Base-by-base conservation (phyloP, 92 coral and sea anemone species). In the Heliopora coerulea region DNA sequence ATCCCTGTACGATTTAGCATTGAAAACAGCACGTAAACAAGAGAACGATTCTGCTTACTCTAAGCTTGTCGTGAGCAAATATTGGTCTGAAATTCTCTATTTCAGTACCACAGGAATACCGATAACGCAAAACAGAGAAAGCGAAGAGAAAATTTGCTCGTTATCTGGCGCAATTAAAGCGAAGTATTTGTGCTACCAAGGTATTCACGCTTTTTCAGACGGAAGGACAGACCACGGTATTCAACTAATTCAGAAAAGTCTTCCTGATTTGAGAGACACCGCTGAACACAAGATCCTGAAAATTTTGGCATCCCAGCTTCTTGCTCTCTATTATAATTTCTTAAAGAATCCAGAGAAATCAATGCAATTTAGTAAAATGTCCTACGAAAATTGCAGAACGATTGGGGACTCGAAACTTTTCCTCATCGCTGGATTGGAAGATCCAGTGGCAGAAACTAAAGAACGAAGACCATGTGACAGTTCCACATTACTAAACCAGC, bases 151-250 rank as follows among this genome's bases (percentile, higher is more conserved):
- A 33, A 40, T 64, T 0, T 9, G 29, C 1, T 29, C 49, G 0
- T 1, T 15, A 12, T 56, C 83, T 11, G 5, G 0, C 9, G 10
- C 3, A 21, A 59, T 56, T 27, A 30, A 79, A 59, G 83, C 59
- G 41, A 79, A 70, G 29, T 37, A 0, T 37, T 12, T 57, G 49
- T 79, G 83, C 52, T 79, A 79, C 54, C 20, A 35, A 7, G 79
- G 83, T 3, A 57, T 79, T 41, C 9, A 26, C 24, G 60, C 41
- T 0, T 25, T 79, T 49, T 44, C 33, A 56, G 21, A 13, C 19
- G 64, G 29, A 0, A 18, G 62, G 49, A 32, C 65, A 15, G 54
- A 59, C 10, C 9, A 18, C 21, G 83, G 68, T 37, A 19, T 41
- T 28, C 42, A 61, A 32, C 21, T 13, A 0, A 31, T 61, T 4